A percentile compares a stretch with the other conserved stretches of the same genome.
Evolutionary conservation across 1,140 invertebrate genomes (phyloP).

Genomic region (Ericerus pela): DNA sequence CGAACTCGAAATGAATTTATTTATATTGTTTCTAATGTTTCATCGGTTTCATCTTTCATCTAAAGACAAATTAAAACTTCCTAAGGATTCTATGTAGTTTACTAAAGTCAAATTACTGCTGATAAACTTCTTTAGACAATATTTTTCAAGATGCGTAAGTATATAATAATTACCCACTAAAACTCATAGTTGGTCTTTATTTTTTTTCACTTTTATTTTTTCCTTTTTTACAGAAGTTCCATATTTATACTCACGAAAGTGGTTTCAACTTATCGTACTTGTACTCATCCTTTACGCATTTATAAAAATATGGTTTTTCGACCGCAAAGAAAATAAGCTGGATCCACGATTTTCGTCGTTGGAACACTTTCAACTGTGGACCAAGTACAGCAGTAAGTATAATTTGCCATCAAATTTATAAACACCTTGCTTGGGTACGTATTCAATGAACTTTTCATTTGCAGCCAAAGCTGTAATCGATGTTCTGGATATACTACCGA

Average conservation of each 20-base stretch:
- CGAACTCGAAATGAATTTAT: too few species aligned
- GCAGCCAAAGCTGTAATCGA: slow-evolving; percentile 15
- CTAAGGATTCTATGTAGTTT: too few species aligned
- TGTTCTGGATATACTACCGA: slow-evolving; percentile 28
- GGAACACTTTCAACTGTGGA: neutral
- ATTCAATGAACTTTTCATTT: neutral
- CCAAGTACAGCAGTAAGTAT: neutral
- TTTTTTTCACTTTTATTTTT: too few species aligned
- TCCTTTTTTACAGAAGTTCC: slow-evolving; percentile 1
- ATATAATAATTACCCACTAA: too few species aligned
- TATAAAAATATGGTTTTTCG: neutral
- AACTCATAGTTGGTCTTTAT: too few species aligned
- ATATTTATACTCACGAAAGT: slow-evolving; percentile 1
- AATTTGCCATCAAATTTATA: neutral
- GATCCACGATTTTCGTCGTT: slow-evolving; percentile 1
- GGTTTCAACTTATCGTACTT: neutral
- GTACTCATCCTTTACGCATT: neutral
- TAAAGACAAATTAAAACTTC: too few species aligned
- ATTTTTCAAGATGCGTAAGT: too few species aligned
- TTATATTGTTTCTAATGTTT: too few species aligned
- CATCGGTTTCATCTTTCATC: too few species aligned
- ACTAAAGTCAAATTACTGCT: too few species aligned
- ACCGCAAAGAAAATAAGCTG: neutral
- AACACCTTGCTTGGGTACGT: too few species aligned
- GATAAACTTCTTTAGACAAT: too few species aligned